A percentile compares a stretch with the other conserved stretches of the same genome.
Evolutionary conservation across 2,113 vertebrate species (phyloP).

Genomic region (Notothenia rossii): DNA sequence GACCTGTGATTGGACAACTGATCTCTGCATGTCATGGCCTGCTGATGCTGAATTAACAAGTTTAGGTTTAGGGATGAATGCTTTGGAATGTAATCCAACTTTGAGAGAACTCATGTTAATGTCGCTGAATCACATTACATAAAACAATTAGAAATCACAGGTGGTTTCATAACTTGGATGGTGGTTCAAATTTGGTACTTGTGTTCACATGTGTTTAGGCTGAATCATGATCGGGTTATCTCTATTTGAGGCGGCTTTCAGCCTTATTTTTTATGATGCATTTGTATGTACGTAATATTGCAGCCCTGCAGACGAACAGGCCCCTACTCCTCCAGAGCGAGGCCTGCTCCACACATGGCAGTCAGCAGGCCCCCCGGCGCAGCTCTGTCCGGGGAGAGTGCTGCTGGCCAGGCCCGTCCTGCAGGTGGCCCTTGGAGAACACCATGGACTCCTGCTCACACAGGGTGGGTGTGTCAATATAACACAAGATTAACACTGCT

Average conservation of each 20-base stretch:
- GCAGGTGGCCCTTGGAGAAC: conserved; percentile 90
- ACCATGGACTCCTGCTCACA: conserved; percentile 91
- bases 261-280: background rate
- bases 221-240: background rate
- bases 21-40: conserved; percentile 15
- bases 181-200: background rate
- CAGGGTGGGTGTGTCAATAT: conserved; percentile 84
- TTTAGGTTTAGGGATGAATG: background rate
- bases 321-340: conserved; percentile 82
- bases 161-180: background rate
- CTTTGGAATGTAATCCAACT: conserved; percentile 11
- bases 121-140: background rate
- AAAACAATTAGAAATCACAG: background rate
- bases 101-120: background rate
- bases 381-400: conserved; percentile 86
- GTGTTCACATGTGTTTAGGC: background rate
- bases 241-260: background rate
- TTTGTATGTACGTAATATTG: background rate
- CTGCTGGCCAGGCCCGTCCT: conserved; percentile 88
- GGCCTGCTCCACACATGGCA: conserved; percentile 91
- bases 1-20: background rate
- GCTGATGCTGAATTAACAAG: background rate
- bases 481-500: too few species aligned
- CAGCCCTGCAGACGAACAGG: conserved; percentile 77
- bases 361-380: conserved; percentile 82